Evolutionary conservation across 2,888 invertebrate species (phyloP), one percentile per base, ranked within the genome.

Genomic region (Synanthedon formicaeformis): DNA sequence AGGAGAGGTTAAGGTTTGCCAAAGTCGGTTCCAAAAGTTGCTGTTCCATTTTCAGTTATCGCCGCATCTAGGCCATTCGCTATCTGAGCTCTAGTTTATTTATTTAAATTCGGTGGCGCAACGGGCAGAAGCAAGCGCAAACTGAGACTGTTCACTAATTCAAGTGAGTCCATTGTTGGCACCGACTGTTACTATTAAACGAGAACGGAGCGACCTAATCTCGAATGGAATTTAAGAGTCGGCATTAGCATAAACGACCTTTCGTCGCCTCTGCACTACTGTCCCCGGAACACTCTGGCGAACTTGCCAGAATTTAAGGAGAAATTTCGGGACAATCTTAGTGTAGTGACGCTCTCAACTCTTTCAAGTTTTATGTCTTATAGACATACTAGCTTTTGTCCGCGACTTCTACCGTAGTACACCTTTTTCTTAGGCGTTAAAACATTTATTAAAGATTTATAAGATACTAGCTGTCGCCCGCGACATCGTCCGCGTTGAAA

Each of bases 191-290:
- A 49, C 49, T 49, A 49, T 16, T 49, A 49, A 49, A 12, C 18
- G 8, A 12, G 49, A 13, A 49, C 45, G 23, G 41, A 41, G 53
- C 53, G 52, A 50, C 57, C 54, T 57, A 59, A 57, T 56, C 59
- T 56, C 54, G 50, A 50, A 56, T 56, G 56, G 58, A 57, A 56
- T 58, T 56, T 55, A 57, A 59, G 56, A 57, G 54, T 56, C 53
- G 34, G 48, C 55, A 60, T 60, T 60, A 59, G 60, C 60, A 60
- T 60, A 59, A 59, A 57, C 54, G 53, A 51, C 40, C 49, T 40
- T 13, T 53, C 34, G 27, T 14, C 50, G 50, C 16, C 41, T 40
- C 53, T 18, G 23, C 27, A 27, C 23, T 23, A 23, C 49, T 52
- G 40, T 50, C 48, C n/a, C 40, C 41, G 11, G 52, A 16, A 13